Evolutionary conservation across 2,888 invertebrate genomes (phyloP), one percentile per base, ranked within the genome.

Genomic region (Clistopyga incitator): DNA sequence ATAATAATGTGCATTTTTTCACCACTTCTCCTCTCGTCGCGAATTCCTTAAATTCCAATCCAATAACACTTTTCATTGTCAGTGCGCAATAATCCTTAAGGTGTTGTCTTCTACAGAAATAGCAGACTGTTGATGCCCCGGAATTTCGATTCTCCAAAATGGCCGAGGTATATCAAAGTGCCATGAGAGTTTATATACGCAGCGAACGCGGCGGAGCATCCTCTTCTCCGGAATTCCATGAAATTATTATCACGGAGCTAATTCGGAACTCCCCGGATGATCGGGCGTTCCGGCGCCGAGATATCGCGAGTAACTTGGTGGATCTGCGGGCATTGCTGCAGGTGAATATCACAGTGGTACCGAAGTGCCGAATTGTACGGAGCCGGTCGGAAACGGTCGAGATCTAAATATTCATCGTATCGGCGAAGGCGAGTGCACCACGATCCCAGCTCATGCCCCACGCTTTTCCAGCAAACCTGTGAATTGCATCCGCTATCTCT

Each of bases 331-430:
- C 59, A 38, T 50, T 65, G 34, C 56, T 65, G 56, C 56, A 65
- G 59, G 45, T 42, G 34, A 13, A 18, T 38, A 77, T 77, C 56
- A 29, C 18, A 11, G 13, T 13, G 11, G 10, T 20, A 23, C n/a
- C 15, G 20, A 38, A 52, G 23, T 23, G 65, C 23, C 65, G 65
- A 45, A 45, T 74, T 70, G 52, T 38, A 54, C n/a, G 25, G n/a
- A n/a, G 68, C 20, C 38, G 8, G 59, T 29, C 45, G 47, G 47
- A 25, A 72, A 29, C 47, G 72, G 6, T 38, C 45, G 76, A 67
- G 76, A 82, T 84, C 68, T 78, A 45, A 79, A 78, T 74, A 76
- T 34, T 42, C 71, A 71, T 80, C 65, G 45, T 74, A 68, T 65
- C 42, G 45, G 34, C 45, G 47, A 47, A 10, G 45, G 56, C 38